Base-by-base conservation (phyloP, 1,140 invertebrate genomes). In the Drosophila nigromelanica region DNA sequence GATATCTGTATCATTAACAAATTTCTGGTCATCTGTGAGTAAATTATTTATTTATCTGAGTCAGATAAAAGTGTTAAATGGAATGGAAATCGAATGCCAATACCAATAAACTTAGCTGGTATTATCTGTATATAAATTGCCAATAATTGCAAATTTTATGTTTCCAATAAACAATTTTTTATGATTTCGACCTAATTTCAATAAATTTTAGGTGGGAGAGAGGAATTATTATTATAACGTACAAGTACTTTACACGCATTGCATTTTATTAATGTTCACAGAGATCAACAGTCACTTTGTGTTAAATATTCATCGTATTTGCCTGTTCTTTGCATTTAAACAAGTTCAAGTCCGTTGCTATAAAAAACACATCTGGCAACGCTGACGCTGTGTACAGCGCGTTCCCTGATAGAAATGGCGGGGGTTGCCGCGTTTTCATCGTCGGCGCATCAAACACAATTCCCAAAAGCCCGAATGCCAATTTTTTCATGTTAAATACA, bases 401-500 rank as follows among this genome's bases (percentile, higher is more conserved):
- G 47, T 18, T 7, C 8, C 24, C 35, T 7, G 40, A 14, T 11
- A 7, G 39, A 56, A 42, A 42, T 14, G 5, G 18, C 6, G 30
- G 63, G 37, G 43, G 21, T n/a, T 47, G 48, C 54, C 55, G 43
- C 37, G 24, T 33, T 35, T 55, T 62, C 10, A 37, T 64, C 59
- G 69, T 64, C 42, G 47, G 61, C 56, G 73, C 60, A 74, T 75
- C 82, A 78, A 78, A 76, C 58, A 69, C 73, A 77, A 89, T 80
- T 81, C 70, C 83, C 83, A 59, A 80, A 87, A 80, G 80, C 79
- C 83, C 83, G 83, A 83, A 79, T 82, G 83, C 66, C 78, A 77
- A 82, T 89, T 87, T 89, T 89, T 83, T 67, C 60, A 30, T 74
- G 63, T 83, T 87, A 77, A 87, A 83, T 67, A 87, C 67, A 78